Base-by-base conservation (phyloP, 2,797 vertebrate genomes). In the Thalassophryne amazonica region DNA sequence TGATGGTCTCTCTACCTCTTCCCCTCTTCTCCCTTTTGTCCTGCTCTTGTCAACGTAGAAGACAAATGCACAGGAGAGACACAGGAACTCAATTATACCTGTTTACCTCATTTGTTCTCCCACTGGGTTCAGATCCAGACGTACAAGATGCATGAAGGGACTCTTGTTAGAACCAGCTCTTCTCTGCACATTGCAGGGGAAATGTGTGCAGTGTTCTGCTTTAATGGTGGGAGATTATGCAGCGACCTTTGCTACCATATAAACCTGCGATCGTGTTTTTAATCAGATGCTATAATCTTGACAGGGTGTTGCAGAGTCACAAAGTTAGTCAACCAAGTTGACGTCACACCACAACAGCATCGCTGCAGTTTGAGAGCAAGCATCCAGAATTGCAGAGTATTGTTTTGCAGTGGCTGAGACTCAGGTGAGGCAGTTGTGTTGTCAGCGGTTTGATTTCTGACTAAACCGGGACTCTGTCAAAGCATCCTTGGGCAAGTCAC, bases 31-130 rank as follows among this genome's bases (percentile, higher is more conserved):
- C 21, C 18, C 53, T 22, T 53, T 31, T 38, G 43, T 40, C 30
- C 40, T 65, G 31, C 13, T 15, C 30, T 52, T 20, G 33, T 51
- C 29, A 25, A 15, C 57, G 46, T n/a, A 20, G 36, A 32, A 54
- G 49, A 60, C 41, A 59, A 63, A 64, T 56, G 45, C 41, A 47
- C 31, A 17, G 21, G 31, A 64, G 55, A 61, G 55, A 69, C 39
- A 64, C 66, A 80, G 78, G 76, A 86, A 85, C 85, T 86, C 77
- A 81, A 76, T 86, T 81, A 80, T 50, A 31, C 49, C 53, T 25
- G 33, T 73, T 71, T 70, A 73, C 50, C 53, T 59, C 52, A 37
- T 70, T 69, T 67, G 49, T 60, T 64, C 55, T 60, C 75, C 75
- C 75, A 43, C 50, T 55, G 40, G 61, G 33, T 53, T 70, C 68